These are phyloP conservation scores for Pterocles orientalis DNA, from an alignment of 2,113 vertebrate genomes.

Conservation along the genomic window DNA sequence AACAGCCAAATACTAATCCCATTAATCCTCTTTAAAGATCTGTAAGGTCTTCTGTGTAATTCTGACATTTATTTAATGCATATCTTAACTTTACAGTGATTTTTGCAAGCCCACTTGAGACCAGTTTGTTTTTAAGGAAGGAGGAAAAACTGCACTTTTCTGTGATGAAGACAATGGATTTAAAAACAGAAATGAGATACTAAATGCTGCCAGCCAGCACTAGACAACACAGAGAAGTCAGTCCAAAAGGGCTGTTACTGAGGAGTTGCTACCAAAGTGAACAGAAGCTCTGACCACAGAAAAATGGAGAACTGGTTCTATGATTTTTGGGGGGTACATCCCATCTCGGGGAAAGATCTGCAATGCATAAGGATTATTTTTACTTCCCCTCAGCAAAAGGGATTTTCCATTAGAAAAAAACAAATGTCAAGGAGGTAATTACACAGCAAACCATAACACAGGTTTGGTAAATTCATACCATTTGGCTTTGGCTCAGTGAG, in stretches of 20 bases:
- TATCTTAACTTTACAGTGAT: constrained; percentile 29
- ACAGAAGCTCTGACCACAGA: background rate
- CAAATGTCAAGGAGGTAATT: background rate
- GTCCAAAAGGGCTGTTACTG: background rate
- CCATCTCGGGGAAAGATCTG: background rate
- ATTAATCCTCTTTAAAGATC: constrained; percentile 60
- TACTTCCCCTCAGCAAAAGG: background rate
- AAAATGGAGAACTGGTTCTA: background rate
- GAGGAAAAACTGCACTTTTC: background rate
- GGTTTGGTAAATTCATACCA: background rate
- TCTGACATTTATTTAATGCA: constrained; percentile 48
- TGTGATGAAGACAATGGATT: background rate
- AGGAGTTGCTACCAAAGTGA: background rate
- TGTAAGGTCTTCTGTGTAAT: constrained; percentile 43
- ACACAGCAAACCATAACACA: background rate
- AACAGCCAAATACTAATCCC: constrained; percentile 41
- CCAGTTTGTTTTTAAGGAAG: background rate
- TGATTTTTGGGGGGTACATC: background rate
- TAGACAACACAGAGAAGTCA: background rate
- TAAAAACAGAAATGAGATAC: background rate
- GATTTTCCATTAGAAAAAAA: background rate
- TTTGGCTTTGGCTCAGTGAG: background rate
- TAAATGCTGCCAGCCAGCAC: background rate
- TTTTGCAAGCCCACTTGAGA: constrained; percentile 44
- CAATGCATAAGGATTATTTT: background rate